Evolutionary conservation across 2,888 invertebrate genomes (phyloP), one percentile per base, ranked within the genome.

Genomic region (Stenolophus ochropezus): DNA sequence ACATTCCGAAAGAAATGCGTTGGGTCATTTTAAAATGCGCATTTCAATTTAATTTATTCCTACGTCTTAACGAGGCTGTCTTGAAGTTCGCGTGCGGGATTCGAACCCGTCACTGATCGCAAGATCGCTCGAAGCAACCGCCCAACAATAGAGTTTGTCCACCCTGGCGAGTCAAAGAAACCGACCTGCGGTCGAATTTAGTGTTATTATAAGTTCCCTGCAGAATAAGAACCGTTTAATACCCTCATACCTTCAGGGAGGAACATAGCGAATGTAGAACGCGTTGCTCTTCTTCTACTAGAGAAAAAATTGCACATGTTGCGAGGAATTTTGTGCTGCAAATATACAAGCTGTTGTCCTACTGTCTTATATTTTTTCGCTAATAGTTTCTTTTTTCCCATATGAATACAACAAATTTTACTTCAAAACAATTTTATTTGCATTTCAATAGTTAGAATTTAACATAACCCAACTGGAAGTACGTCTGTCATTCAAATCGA

Each of bases 41-140:
- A 73, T 51, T 73, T 73, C 73, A 73, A 73, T 51, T 73, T 73
- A 73, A 51, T 69, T 69, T 69, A 69, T 69, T 69, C 65, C 6
- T 69, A 20, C 33, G 11, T 33, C n/a, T 69, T 69, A 69, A 69
- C 65, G 33, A 69, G 65, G 33, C 27, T 69, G 33, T 69, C 33
- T 69, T 33, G 33, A 11, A 8, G 33, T 18, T 69, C 65, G 65
- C 65, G 65, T 69, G 65, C 33, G 5, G 27, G 33, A 27, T 27
- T 69, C 33, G 65, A 69, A 33, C 65, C 27, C 33, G 33, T 69
- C 16, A 69, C 33, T 8, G 27, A 69, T 23, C 61, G 14, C n/a
- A 14, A 33, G 8, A 14, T 33, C 16, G 27, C 65, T 69, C 65
- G 5, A 33, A 27, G 65, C 65, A 16, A 8, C 8, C 33, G 18